phyloP scores from a whole-genome alignment of 2,113 vertebrate genomes.

The Microtus montanus region DNA sequence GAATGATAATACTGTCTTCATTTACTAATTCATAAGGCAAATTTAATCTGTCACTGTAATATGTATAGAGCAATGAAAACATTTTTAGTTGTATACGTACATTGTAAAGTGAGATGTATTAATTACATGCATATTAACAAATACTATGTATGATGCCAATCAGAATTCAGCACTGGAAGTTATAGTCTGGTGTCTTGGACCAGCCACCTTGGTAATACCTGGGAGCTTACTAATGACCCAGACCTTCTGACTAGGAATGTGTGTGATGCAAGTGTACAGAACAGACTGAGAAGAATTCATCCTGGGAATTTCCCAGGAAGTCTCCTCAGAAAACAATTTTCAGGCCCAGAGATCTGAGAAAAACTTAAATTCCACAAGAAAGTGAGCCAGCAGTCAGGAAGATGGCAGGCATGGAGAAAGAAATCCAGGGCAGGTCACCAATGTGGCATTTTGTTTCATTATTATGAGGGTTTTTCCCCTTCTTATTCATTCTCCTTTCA shows the following conservation, averaged over 20 bases:
- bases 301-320: not conserved
- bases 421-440: not conserved
- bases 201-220: not conserved
- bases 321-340: not conserved
- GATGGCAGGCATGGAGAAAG: not conserved
- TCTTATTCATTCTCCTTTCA: not conserved
- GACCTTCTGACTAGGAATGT: not conserved
- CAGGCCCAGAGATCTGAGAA: not conserved
- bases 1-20: conserved; percentile 11
- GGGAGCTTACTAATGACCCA: not conserved
- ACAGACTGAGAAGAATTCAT: not conserved
- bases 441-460: not conserved
- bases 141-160: not conserved
- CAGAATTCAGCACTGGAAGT: not conserved
- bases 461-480: too few species aligned
- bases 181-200: not conserved
- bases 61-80: not conserved
- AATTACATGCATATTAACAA: not conserved
- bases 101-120: not conserved
- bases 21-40: conserved; percentile 31
- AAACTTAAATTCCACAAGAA: not conserved
- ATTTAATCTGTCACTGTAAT: conserved; percentile 17
- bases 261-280: not conserved
- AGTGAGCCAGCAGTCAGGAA: not conserved
- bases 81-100: not conserved